phyloP scores from a whole-genome alignment of 1,140 invertebrate genomes.

The Eciton burchellii region DNA sequence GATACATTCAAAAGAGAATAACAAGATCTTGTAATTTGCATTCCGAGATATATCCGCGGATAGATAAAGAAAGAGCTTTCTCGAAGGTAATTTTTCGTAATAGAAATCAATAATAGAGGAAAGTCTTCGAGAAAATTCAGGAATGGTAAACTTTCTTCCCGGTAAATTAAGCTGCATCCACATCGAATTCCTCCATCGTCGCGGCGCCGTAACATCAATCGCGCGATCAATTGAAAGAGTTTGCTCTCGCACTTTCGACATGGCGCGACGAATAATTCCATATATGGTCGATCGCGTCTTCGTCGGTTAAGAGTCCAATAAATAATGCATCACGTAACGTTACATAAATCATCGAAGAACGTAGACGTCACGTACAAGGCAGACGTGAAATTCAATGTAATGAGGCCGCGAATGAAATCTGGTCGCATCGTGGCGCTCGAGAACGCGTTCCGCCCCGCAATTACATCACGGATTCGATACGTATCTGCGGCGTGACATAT shows the following conservation, averaged over 20 bases:
- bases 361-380: slow-evolving; percentile 55
- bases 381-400: slow-evolving; percentile 61
- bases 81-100: not conserved
- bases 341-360: slow-evolving; percentile 49
- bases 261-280: slow-evolving; percentile 28
- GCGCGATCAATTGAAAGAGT: not conserved
- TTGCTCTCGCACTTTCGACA: not conserved
- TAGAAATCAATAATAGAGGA: too few species aligned
- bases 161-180: too few species aligned
- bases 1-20: not conserved
- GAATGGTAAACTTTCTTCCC: too few species aligned
- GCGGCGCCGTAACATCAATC: not conserved
- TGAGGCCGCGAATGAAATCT: slow-evolving; percentile 45
- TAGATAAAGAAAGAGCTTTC: not conserved
- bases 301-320: slow-evolving; percentile 34
- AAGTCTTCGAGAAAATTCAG: too few species aligned
- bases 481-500: slow-evolving; percentile 44
- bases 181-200: too few species aligned
- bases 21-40: not conserved
- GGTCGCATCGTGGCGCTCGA: slow-evolving; percentile 17
- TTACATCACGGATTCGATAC: slow-evolving; percentile 48
- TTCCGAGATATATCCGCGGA: not conserved
- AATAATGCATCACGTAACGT: slow-evolving; percentile 55
- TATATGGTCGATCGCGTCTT: slow-evolving; percentile 27
- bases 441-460: slow-evolving; percentile 27